Conservation (phyloP, 2,797 vertebrate species). For the Brotula barbata region DNA sequence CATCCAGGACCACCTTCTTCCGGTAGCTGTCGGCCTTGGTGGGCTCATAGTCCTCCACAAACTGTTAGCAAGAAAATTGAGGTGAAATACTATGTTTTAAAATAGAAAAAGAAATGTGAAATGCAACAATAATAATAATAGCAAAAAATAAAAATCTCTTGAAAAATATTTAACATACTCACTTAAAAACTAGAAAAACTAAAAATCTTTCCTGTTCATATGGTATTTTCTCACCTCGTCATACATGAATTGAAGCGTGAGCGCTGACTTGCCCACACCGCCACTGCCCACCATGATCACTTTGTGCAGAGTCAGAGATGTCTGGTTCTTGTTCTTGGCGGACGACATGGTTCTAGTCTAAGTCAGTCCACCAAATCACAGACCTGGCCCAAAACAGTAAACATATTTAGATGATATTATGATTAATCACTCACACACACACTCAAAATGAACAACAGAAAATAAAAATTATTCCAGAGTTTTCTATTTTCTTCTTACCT, state of each 20-base stretch:
- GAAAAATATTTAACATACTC: no score
- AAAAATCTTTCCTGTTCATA: no score
- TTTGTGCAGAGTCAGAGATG: constrained; percentile 90
- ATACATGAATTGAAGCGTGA: constrained; percentile 98
- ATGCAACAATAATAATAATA: no score
- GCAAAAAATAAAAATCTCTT: background rate
- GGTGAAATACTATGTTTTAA: no score
- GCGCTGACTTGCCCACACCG: constrained; percentile 95
- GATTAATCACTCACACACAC: no score
- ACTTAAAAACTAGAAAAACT: no score
- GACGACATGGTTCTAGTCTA: constrained; percentile 64
- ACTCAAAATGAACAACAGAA: no score
- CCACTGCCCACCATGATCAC: constrained; percentile 99
- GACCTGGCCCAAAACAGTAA: background rate
- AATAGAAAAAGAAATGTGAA: no score
- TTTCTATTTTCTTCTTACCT: no score
- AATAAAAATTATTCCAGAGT: no score
- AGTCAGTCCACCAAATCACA: constrained; percentile 11
- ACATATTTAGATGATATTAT: no score
- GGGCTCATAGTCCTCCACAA: constrained; percentile 98
- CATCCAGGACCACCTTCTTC: constrained; percentile 96
- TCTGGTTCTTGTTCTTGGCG: constrained; percentile 88
- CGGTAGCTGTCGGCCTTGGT: constrained; percentile 99
- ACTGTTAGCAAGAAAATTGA: constrained; percentile 82
- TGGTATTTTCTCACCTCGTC: constrained; percentile 75